These are phyloP conservation scores for Leptopilina boulardi DNA, from an alignment of 1,140 invertebrate species.

Conservation along the genomic window DNA sequence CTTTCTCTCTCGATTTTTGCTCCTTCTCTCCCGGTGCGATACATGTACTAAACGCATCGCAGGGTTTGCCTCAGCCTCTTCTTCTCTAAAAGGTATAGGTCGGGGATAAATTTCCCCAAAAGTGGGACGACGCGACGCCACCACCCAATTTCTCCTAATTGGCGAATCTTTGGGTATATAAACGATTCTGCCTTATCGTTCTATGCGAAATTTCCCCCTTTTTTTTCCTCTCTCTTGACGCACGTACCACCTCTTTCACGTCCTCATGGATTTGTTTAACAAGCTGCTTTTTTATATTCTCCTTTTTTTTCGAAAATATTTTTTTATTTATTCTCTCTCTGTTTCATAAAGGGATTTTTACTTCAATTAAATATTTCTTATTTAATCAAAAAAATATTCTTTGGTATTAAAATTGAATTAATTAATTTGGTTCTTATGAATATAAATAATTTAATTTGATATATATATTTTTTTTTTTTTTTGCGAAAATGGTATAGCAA, in stretches of 20 bases:
- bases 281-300: background rate
- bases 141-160: conserved; percentile 58
- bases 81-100: conserved; percentile 45
- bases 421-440: too few species aligned
- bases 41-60: conserved; percentile 23
- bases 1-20: conserved; percentile 38
- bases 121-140: conserved; percentile 54
- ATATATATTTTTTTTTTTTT: too few species aligned
- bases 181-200: conserved; percentile 43
- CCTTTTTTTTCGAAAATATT: too few species aligned
- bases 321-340: too few species aligned
- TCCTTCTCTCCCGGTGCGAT: conserved; percentile 32
- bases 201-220: conserved; percentile 41
- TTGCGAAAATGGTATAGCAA: conserved; percentile 21
- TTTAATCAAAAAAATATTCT: too few species aligned
- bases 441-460: too few species aligned
- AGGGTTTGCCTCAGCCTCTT: background rate
- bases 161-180: conserved; percentile 36
- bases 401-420: too few species aligned
- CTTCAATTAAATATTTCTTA: too few species aligned
- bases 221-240: conserved; percentile 4
- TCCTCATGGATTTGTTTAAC: background rate
- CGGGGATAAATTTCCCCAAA: conserved; percentile 57
- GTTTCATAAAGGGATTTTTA: too few species aligned
- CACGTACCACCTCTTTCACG: background rate